These are phyloP conservation scores for Pipistrellus pygmaeus DNA, from an alignment of 2,797 vertebrate genomes.

Conservation along the genomic window DNA sequence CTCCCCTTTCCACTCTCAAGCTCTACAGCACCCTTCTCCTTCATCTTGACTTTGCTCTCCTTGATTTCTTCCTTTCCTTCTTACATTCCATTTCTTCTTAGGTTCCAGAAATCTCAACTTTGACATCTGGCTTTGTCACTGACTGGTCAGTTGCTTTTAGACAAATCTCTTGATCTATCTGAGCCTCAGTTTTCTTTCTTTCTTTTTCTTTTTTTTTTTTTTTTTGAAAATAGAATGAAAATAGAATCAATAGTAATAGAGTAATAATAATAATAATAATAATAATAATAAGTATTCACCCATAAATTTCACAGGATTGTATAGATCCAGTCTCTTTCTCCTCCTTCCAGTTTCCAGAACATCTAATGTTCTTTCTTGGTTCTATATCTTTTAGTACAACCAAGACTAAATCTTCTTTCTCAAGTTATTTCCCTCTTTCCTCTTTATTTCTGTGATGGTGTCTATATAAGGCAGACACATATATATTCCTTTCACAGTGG, in stretches of 20 bases:
- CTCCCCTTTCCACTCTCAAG: neutral
- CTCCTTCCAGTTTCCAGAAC: neutral
- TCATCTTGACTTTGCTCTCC: neutral
- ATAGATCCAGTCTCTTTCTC: neutral
- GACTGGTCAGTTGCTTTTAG: neutral
- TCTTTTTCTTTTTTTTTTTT: neutral
- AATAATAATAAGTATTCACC: neutral
- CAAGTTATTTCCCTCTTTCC: neutral
- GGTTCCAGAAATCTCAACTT: constrained; percentile 27
- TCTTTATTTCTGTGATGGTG: neutral
- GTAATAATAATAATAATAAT: neutral
- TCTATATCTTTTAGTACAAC: neutral
- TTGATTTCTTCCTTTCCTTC: constrained; percentile 20
- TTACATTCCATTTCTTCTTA: neutral
- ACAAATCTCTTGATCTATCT: neutral
- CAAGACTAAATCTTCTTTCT: neutral
- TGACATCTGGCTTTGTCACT: neutral
- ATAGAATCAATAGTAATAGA: neutral
- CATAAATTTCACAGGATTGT: neutral
- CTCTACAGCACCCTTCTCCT: neutral
- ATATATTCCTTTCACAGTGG: neutral
- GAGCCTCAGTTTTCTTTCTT: constrained; percentile 20
- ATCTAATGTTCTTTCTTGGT: neutral
- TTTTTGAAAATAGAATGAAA: too few relatives aligned
- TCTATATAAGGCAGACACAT: neutral